Base-by-base conservation (phyloP, 2,797 vertebrate species). In the Acrossocheilus wenchowensis region DNA sequence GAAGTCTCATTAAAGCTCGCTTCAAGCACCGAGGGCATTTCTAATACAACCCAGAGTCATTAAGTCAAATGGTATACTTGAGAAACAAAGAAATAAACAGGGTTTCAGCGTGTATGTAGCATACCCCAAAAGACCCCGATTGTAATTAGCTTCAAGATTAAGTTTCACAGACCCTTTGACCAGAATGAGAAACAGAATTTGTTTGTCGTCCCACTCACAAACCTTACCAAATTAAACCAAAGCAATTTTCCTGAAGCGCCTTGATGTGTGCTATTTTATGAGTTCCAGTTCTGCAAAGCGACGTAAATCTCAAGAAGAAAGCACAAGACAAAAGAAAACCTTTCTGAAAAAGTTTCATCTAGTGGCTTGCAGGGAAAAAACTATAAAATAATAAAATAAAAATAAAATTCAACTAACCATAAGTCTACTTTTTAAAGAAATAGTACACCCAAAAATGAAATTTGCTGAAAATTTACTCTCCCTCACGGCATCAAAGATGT, bases 11-110 rank as follows among this genome's bases (percentile, higher is more conserved):
- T 14, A 6, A 81, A 86, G 83, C 74, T 82, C 90, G 85, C 88
- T 88, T 52, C 89, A 84, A 68, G 69, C 86, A 12, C 90, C 88
- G 92, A 94, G 92, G 87, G 92, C 89, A 88, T 90, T 91, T 90
- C 50, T 82, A 79, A 85, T 54, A 90, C 81, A 80, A 69, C 34
- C 39, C 80, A 91, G 79, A 90, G 90, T 89, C 91, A 92, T 92
- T 60, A 81, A 91, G 90, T 89, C 91, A 92, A 93, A 62, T 90
- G 84, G 83, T 41, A 30, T 57, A 82, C 89, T 88, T 79, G n/a
- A 89, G 52, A 86, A 54, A 86, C 45, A 78, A 78, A 69, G 48
- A 57, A n/a, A 43, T 50, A 80, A 66, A 85, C 72, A 36, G 54
- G 48, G 54, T 83, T 36, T 68, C 30, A 15, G 15, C 3, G 6